phyloP scores from a whole-genome alignment of 30 jellyfish, hydroid and myxozoan genomes.

The Aurelia coerulea region DNA sequence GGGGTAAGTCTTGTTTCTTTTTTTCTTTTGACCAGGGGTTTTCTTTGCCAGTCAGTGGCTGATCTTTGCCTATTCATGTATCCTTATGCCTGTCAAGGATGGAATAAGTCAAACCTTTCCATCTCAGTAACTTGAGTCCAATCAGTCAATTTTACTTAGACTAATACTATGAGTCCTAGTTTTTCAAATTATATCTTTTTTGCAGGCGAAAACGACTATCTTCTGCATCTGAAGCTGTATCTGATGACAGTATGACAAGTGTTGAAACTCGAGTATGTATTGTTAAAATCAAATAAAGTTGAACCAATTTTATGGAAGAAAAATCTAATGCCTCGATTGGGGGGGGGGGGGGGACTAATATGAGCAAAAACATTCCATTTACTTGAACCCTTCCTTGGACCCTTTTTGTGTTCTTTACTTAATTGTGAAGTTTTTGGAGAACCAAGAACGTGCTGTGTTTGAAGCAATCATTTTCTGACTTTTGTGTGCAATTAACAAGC shows the following conservation, averaged over 20 bases:
- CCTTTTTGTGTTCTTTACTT: no score
- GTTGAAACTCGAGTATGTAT: constrained; percentile 91
- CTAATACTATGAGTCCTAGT: not conserved
- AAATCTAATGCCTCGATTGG: not conserved
- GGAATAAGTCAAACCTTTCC: no score
- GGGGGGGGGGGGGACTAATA: not conserved
- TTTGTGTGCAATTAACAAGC: no score
- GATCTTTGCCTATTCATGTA: not conserved
- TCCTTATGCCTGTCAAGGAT: not conserved
- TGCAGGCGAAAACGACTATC: constrained; percentile 83
- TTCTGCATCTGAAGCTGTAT: constrained; percentile 57
- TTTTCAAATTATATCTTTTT: not conserved
- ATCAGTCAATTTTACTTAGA: no score
- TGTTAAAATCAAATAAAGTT: not conserved
- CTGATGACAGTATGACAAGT: constrained; percentile 94
- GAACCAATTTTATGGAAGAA: no score
- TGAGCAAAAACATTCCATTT: no score
- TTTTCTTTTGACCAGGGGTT: not conserved
- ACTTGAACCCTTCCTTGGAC: no score
- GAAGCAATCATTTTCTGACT: no score
- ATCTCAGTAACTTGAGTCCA: no score
- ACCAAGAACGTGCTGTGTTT: no score
- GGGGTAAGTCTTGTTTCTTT: constrained; percentile 13
- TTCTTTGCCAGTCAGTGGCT: not conserved
- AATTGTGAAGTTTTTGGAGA: no score